Percentiles rank a stretch among this genome's conserved stretches.
These are phyloP conservation scores for Bolinopsis microptera DNA, from an alignment of 37 sponge, comb jelly and placozoan genomes.

Conservation along the genomic window DNA sequence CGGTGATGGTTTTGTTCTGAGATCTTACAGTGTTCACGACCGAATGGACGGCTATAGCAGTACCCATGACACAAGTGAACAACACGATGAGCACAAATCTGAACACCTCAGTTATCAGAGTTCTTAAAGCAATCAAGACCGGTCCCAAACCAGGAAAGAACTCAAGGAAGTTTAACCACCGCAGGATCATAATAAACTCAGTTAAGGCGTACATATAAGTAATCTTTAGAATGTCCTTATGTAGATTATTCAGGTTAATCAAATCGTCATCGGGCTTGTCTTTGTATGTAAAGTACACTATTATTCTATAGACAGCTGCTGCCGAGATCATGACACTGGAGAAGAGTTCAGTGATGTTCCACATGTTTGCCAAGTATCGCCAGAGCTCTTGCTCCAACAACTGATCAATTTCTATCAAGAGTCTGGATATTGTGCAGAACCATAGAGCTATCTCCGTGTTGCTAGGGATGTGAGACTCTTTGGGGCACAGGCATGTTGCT, in stretches of 20 bases:
- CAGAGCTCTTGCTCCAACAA: not conserved
- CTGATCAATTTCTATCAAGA: conserved; percentile 11
- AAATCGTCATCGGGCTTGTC: not conserved
- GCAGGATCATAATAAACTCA: not conserved
- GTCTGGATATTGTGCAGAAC: too few relatives aligned
- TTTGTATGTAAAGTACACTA: not conserved
- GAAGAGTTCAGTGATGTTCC: not conserved
- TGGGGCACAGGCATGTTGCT: not conserved
- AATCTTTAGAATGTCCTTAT: conserved; percentile 4
- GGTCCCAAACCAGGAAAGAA: too few relatives aligned
- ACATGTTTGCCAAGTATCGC: not conserved
- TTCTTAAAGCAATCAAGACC: not conserved
- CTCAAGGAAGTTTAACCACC: too few relatives aligned
- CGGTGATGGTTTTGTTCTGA: too few relatives aligned
- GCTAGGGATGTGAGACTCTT: not conserved
- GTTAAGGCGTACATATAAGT: too few relatives aligned
- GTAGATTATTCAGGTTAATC: not conserved
- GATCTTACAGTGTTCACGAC: not conserved
- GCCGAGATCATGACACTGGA: not conserved
- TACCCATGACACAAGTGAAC: not conserved
- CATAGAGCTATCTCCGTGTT: not conserved
- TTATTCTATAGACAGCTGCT: not conserved
- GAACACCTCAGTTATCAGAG: not conserved
- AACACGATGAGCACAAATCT: not conserved
- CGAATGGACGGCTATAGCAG: not conserved